A percentile compares a stretch with the other conserved stretches of the same genome.
These are phyloP conservation scores for Erythrocercus mccallii DNA, from an alignment of 2,113 vertebrate genomes.

Conservation along the genomic window DNA sequence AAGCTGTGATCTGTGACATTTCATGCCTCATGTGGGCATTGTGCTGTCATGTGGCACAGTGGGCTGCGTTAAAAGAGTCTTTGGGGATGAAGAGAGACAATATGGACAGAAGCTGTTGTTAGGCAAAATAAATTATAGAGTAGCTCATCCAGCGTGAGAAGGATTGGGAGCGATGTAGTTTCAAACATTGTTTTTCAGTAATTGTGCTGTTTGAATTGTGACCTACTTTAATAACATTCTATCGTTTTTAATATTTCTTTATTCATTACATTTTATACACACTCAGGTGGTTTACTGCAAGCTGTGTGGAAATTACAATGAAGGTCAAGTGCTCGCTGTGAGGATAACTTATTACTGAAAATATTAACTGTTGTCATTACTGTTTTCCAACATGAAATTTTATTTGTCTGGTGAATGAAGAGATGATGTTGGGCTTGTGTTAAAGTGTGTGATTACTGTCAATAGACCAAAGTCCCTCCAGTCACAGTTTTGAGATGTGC, in stretches of 20 bases:
- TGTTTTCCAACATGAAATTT: slow-evolving; percentile 38
- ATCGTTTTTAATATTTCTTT: slow-evolving; percentile 52
- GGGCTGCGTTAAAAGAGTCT: slow-evolving; percentile 39
- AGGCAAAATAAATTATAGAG: slow-evolving; percentile 58
- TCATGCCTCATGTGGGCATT: slow-evolving; percentile 45
- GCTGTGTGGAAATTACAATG: slow-evolving; percentile 33
- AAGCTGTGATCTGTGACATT: slow-evolving; percentile 57
- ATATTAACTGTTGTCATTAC: slow-evolving; percentile 43
- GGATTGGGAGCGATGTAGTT: slow-evolving; percentile 1
- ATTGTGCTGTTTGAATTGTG: slow-evolving; percentile 56
- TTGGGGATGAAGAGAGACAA: slow-evolving; percentile 22
- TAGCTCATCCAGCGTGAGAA: not conserved
- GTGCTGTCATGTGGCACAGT: slow-evolving; percentile 36
- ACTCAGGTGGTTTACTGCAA: slow-evolving; percentile 49
- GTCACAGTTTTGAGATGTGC: not conserved
- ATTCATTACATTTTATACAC: slow-evolving; percentile 44
- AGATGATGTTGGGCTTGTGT: not conserved
- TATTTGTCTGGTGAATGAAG: slow-evolving; percentile 34
- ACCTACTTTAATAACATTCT: slow-evolving; percentile 47
- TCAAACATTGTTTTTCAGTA: not conserved
- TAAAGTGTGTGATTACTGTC: slow-evolving; percentile 35
- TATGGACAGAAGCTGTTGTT: slow-evolving; percentile 58
- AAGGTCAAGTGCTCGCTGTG: slow-evolving; percentile 58
- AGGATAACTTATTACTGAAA: slow-evolving; percentile 34
- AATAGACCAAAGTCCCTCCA: not conserved